Percentiles rank a stretch among this genome's conserved stretches.
Conservation (phyloP, 2,113 vertebrate genomes). For the Setophaga kirtlandii region DNA sequence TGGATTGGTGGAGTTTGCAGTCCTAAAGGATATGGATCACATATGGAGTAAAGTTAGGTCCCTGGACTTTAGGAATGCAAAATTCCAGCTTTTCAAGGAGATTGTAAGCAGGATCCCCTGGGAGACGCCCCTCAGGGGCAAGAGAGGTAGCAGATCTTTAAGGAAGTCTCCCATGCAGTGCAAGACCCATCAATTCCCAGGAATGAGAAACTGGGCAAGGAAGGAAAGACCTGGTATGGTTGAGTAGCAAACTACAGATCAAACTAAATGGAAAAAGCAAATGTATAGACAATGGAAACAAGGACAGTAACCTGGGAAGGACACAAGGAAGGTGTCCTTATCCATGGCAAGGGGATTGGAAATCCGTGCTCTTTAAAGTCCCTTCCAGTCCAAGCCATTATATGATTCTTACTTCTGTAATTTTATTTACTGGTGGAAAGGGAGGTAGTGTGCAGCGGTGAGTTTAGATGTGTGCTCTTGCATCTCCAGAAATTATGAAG, state of each 20-base stretch:
- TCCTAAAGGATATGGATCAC: neutral
- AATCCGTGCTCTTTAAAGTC: neutral
- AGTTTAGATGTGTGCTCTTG: neutral
- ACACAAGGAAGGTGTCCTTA: neutral
- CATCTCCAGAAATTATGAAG: neutral
- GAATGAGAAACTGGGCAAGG: neutral
- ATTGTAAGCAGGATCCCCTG: neutral
- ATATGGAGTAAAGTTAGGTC: accelerated
- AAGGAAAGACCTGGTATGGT: neutral
- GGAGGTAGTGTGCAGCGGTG: too few species aligned
- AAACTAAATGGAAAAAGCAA: accelerated
- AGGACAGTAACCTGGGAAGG: neutral
- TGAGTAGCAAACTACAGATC: neutral
- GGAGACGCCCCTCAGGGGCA: neutral
- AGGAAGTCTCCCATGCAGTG: neutral
- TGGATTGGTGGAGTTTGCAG: neutral
- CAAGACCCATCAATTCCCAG: neutral
- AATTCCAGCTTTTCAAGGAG: neutral
- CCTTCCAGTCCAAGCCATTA: neutral
- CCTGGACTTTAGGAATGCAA: neutral
- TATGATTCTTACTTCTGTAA: neutral
- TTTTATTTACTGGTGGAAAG: neutral
- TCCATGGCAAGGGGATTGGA: neutral
- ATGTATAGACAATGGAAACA: neutral
- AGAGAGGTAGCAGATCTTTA: neutral